phyloP scores from a whole-genome alignment of 1,140 invertebrate genomes.

The Contarinia nasturtii region DNA sequence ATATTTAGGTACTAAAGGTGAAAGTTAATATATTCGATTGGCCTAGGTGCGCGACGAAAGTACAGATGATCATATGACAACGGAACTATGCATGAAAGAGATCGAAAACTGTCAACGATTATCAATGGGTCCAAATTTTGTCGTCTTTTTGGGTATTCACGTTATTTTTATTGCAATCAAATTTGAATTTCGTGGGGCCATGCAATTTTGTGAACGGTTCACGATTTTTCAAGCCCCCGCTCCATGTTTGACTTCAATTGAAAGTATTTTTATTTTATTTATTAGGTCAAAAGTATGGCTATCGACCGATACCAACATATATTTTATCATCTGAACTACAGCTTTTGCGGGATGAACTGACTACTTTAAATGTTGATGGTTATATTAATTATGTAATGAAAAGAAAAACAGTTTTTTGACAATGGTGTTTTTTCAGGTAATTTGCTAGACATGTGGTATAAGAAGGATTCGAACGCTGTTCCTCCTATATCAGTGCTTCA shows the following conservation, averaged over 20 bases:
- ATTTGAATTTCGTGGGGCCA: no score
- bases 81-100: conserved; percentile 93
- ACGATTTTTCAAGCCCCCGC: no score
- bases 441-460: conserved; percentile 86
- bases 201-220: no score
- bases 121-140: conserved; percentile 96
- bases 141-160: conserved; percentile 91
- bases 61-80: conserved; percentile 98
- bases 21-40: no score
- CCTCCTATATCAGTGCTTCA: conserved; percentile 83
- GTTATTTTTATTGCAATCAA: no score
- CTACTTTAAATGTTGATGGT: conserved; percentile 11
- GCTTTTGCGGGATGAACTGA: conserved; percentile 65
- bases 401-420: no score
- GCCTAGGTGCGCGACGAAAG: conserved; percentile 74
- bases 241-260: no score
- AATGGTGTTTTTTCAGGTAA: no score
- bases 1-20: no score
- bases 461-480: conserved; percentile 89
- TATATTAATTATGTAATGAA: no score
- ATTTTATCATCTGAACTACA: conserved; percentile 82
- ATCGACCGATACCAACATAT: conserved; percentile 88
- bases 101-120: conserved; percentile 93
- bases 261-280: no score
- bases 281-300: conserved; percentile 98